Base-by-base conservation (phyloP, 1,140 invertebrate species). In the Caenorhabditis brenneri region DNA sequence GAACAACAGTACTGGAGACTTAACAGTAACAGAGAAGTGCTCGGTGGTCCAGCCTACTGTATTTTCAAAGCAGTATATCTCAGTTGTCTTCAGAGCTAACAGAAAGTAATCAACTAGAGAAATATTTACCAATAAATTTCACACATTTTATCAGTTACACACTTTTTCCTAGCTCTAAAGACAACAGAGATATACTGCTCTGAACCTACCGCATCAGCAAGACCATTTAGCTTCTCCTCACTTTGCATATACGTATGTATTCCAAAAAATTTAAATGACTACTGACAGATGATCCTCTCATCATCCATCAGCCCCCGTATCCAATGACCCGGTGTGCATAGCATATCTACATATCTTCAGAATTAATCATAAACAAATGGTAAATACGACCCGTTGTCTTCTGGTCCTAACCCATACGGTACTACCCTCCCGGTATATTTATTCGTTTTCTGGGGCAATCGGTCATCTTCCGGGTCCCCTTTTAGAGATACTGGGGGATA, bases 281-380 rank as follows among this genome's bases (percentile, higher is more conserved):
- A 19, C 53, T 10, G 24, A 29, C 22, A 55, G 19, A 29, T n/a
- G 48, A 51, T 51, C 15, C n/a, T n/a, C 48, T 10, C 19, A 15
- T n/a, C 24, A 27, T 6, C 31, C 58, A 60, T 65, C 58, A 22
- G 31, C 36, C 58, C 33, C 19, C 15, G 7, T 65, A 65, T 65
- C 58, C 15, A 33, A n/a, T 65, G 31, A 65, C 58, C 5, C 12
- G 9, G 15, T 65, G 58, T 36, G n/a, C 19, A n/a, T 51, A n/a
- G 48, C 48, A 51, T 65, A 74, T 74, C 65, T 42, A n/a, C 36
- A 39, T 42, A 74, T 74, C 36, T 74, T 42, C 65, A 31, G 36
- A 74, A 74, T 74, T 74, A 74, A 74, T 74, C 65, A 74, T 42
- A 74, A 74, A 74, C 65, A 74, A 74, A 74, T 42, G 65, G 19